Percentiles rank a stretch among this genome's conserved stretches.
Conservation (phyloP, 1,140 invertebrate species). For the Ceratina japonica region DNA sequence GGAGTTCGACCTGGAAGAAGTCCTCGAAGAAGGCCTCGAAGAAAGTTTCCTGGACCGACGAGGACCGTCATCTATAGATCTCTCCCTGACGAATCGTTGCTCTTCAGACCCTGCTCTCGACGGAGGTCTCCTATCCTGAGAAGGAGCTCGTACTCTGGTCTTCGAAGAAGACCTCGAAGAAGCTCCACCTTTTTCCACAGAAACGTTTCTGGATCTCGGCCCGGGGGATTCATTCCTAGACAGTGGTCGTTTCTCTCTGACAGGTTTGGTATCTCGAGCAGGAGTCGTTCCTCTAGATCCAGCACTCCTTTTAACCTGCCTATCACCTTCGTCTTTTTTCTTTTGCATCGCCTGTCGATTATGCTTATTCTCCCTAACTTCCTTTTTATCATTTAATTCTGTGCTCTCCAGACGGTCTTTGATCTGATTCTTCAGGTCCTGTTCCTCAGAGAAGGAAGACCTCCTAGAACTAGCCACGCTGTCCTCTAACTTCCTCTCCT, state of each 20-base stretch:
- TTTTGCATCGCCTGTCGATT: background rate
- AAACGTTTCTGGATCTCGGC: conserved; percentile 65
- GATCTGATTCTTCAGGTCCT: conserved; percentile 1
- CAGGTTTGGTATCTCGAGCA: conserved; percentile 35
- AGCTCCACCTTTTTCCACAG: conserved; percentile 53
- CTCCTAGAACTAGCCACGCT: conserved; percentile 39
- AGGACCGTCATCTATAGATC: conserved; percentile 16
- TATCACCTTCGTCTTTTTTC: background rate
- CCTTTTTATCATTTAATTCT: background rate
- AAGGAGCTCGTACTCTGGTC: conserved; percentile 49
- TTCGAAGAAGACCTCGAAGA: conserved; percentile 66
- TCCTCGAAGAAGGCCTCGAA: conserved; percentile 10
- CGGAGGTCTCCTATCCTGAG: conserved; percentile 49
- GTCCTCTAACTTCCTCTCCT: conserved; percentile 23
- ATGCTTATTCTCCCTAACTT: background rate
- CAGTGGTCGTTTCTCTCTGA: conserved; percentile 24
- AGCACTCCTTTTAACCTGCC: conserved; percentile 17
- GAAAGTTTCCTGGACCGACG: conserved; percentile 41
- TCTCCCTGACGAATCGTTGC: conserved; percentile 16
- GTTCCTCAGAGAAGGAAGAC: conserved; percentile 52
- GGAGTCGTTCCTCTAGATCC: conserved; percentile 57
- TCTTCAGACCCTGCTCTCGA: conserved; percentile 56
- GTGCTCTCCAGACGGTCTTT: background rate
- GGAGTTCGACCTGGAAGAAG: conserved; percentile 64
- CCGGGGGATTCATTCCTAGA: conserved; percentile 65